Percentiles rank a stretch among this genome's conserved stretches.
phyloP scores from a whole-genome alignment of 2,113 vertebrate species.

The Oenanthe oenanthe region DNA sequence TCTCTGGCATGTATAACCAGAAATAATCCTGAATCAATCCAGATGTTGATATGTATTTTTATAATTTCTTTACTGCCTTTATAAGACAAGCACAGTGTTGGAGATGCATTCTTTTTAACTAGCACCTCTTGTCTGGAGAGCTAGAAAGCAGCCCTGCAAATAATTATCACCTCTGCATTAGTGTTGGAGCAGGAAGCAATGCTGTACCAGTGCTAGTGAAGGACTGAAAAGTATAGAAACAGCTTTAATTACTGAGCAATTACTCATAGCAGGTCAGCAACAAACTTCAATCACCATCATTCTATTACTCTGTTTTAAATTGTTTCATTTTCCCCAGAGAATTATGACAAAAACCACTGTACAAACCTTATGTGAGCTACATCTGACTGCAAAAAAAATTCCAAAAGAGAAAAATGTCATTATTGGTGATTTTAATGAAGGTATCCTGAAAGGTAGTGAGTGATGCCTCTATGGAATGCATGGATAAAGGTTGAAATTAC shows the following conservation, averaged over 20 bases:
- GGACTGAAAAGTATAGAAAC: neutral
- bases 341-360: neutral
- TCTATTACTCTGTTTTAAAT: neutral
- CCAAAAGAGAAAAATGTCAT: neutral
- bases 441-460: neutral
- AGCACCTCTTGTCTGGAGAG: neutral
- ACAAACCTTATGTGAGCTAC: neutral
- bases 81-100: neutral
- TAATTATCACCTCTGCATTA: neutral
- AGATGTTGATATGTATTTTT: neutral
- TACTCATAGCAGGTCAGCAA: neutral
- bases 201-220: neutral
- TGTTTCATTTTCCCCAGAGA: neutral
- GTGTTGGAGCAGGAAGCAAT: neutral
- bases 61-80: neutral
- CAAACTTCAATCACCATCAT: neutral
- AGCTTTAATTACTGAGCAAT: constrained; percentile 1
- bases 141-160: neutral
- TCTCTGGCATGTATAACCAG: neutral
- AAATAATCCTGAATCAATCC: neutral
- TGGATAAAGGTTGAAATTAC: neutral
- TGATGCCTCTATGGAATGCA: neutral
- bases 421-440: neutral
- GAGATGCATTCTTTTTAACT: neutral
- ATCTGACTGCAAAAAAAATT: neutral